phyloP scores from a whole-genome alignment of 2,888 invertebrate genomes.

The Lepidonotus clava region DNA sequence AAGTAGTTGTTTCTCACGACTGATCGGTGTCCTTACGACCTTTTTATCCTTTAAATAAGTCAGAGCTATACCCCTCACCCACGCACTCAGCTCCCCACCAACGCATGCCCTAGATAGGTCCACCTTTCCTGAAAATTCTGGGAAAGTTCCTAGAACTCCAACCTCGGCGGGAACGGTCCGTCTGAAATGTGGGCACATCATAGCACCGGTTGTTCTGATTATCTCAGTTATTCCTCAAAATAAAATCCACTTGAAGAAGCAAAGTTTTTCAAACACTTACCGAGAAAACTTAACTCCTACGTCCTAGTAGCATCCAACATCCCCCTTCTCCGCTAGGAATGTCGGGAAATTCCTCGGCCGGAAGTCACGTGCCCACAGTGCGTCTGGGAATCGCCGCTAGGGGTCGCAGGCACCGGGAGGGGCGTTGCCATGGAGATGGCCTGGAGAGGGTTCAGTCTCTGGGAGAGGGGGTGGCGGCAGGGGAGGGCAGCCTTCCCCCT shows the following conservation, averaged over 20 bases:
- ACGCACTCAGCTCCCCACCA: too few species aligned
- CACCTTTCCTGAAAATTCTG: too few species aligned
- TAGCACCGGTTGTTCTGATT: too few species aligned
- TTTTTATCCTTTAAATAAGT: too few species aligned
- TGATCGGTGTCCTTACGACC: too few species aligned
- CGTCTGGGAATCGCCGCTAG: not conserved
- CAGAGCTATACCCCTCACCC: too few species aligned
- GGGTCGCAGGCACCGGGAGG: not conserved
- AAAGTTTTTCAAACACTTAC: constrained; percentile 4
- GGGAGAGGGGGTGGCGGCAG: not conserved
- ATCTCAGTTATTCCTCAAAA: too few species aligned
- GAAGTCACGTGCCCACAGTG: not conserved
- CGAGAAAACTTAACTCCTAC: constrained; percentile 12
- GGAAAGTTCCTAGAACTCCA: constrained; percentile 12
- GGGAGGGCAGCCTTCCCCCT: not conserved
- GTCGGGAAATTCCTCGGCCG: not conserved
- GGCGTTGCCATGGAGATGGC: not conserved
- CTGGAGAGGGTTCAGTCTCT: not conserved
- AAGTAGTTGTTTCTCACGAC: too few species aligned
- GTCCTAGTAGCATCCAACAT: not conserved
- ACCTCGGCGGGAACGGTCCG: not conserved
- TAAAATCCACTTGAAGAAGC: too few species aligned
- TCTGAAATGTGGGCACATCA: not conserved
- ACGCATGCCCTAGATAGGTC: too few species aligned
- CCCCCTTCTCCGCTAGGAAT: constrained; percentile 1